Percentiles rank a stretch among this genome's conserved stretches.
phyloP scores from a whole-genome alignment of 2,113 vertebrate species.

The Nannobrachium achirus region DNA sequence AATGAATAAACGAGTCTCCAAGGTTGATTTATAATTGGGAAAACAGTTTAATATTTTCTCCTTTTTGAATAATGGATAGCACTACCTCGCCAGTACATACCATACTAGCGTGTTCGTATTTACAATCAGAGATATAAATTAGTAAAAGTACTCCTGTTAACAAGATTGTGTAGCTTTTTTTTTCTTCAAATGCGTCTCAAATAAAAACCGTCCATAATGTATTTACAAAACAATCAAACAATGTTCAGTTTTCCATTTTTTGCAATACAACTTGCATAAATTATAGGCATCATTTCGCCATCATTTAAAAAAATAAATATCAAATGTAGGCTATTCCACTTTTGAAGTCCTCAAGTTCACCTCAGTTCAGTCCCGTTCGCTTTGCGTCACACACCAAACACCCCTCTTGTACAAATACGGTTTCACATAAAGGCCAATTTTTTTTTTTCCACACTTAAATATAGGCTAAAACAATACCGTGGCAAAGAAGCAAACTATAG shows the following conservation, averaged over 20 bases:
- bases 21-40: conserved; percentile 65
- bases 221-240: conserved; percentile 92
- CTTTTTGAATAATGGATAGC: conserved; percentile 77
- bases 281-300: conserved; percentile 92
- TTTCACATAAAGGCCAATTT: conserved; percentile 85
- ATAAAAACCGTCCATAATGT: conserved; percentile 97
- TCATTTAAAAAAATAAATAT: conserved; percentile 99
- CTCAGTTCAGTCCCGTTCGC: conserved; percentile 85
- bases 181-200: conserved; percentile 86
- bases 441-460: conserved; percentile 87
- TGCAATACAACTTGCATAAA: conserved; percentile 99
- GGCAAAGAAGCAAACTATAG: conserved; percentile 93
- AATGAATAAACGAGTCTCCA: conserved; percentile 60
- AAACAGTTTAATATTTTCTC: conserved; percentile 77
- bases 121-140: conserved; percentile 99
- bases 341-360: conserved; percentile 92
- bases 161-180: conserved; percentile 90
- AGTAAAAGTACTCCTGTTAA: conserved; percentile 95
- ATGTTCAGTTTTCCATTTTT: conserved; percentile 87
- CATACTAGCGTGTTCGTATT: conserved; percentile 89
- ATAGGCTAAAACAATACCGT: conserved; percentile 80
- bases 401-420: conserved; percentile 83
- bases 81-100: conserved; percentile 79
- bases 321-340: conserved; percentile 96
- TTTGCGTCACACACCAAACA: conserved; percentile 86